Evolutionary conservation across 2,113 vertebrate species (phyloP).

Genomic region (Diadophis punctatus): DNA sequence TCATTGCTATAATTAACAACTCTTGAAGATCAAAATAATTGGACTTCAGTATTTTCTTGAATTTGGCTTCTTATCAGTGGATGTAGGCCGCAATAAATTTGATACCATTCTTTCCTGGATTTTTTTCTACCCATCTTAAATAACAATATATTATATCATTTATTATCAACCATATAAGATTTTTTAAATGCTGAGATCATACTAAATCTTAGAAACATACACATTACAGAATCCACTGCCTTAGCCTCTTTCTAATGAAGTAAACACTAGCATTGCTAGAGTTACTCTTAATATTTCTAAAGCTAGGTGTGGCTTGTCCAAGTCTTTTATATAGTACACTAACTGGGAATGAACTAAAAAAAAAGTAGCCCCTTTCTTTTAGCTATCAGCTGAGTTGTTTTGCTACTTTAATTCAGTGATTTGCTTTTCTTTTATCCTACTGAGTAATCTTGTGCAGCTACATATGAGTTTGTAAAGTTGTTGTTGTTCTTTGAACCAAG

Average conservation of each 20-base stretch:
- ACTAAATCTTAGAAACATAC: not conserved
- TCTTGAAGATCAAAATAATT: not conserved
- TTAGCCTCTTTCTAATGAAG: not conserved
- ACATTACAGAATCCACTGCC: not conserved
- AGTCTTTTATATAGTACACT: too few species aligned
- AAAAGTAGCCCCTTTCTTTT: not conserved
- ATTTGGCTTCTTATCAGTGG: not conserved
- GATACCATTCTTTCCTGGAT: not conserved
- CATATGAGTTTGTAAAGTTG: not conserved
- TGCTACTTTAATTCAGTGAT: not conserved
- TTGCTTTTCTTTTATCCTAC: not conserved
- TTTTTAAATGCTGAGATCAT: not conserved
- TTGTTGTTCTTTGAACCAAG: not conserved
- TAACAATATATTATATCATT: not conserved
- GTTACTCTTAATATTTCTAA: not conserved
- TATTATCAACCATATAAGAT: not conserved
- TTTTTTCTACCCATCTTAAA: not conserved
- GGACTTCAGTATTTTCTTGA: not conserved
- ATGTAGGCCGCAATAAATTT: not conserved
- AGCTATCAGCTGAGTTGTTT: not conserved
- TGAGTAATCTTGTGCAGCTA: not conserved
- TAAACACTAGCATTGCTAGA: not conserved
- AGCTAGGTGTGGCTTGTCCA: not conserved
- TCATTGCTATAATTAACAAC: not conserved
- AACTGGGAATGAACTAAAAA: not conserved